These are phyloP conservation scores for Cecidostiba fungosa DNA, from an alignment of 2,888 invertebrate genomes.

Conservation along the genomic window DNA sequence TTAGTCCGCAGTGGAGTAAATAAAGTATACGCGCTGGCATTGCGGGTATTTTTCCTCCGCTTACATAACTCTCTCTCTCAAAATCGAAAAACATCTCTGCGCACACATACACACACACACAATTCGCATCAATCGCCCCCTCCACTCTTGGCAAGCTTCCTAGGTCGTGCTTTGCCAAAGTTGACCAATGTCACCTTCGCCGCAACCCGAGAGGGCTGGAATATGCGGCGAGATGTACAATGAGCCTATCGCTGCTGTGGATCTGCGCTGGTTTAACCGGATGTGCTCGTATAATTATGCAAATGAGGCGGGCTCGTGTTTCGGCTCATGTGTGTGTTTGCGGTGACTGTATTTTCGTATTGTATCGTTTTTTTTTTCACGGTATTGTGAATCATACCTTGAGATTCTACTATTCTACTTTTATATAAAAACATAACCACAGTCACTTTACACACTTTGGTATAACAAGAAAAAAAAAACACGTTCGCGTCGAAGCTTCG, in stretches of 20 bases:
- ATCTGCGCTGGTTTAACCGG: neutral
- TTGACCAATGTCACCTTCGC: slow-evolving; percentile 60
- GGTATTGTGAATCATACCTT: too few species aligned
- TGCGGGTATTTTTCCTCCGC: neutral
- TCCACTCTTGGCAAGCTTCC: slow-evolving; percentile 34
- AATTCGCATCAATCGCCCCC: neutral
- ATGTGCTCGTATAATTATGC: slow-evolving; percentile 2
- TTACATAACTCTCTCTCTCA: neutral
- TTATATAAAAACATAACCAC: too few species aligned
- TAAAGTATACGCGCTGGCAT: neutral
- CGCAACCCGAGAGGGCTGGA: neutral
- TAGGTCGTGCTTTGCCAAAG: slow-evolving; percentile 47
- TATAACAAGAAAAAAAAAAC: too few species aligned
- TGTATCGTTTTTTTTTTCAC: too few species aligned
- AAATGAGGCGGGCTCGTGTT: slow-evolving; percentile 3
- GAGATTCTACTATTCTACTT: too few species aligned
- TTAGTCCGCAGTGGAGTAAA: neutral
- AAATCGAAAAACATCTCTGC: neutral
- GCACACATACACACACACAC: neutral
- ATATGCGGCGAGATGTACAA: neutral
- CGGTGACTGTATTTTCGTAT: too few species aligned
- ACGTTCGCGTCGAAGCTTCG: neutral
- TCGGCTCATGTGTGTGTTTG: neutral
- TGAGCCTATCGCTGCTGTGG: neutral
- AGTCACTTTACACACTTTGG: neutral